Evolutionary conservation across 1,140 invertebrate species (phyloP).

Genomic region (Triops longicaudatus): DNA sequence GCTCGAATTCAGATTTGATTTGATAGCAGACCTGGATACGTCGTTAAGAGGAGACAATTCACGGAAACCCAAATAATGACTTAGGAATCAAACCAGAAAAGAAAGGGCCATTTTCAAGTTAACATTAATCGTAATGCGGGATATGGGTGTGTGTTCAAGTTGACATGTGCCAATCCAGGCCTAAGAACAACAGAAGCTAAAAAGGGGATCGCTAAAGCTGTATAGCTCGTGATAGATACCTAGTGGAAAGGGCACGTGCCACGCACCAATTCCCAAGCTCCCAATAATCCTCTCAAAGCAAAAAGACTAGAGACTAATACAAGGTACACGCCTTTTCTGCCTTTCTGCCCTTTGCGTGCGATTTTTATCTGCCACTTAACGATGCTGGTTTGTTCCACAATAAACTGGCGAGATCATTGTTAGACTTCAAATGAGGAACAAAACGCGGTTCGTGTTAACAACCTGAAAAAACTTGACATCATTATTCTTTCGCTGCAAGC

Average conservation of each 20-base stretch:
- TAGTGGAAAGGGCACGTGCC: background rate
- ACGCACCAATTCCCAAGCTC: background rate
- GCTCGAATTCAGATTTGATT: too few species aligned
- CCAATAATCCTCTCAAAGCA: constrained; percentile 12
- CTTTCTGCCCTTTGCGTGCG: background rate
- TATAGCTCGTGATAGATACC: background rate
- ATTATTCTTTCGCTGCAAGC: background rate
- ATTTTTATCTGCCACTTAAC: background rate
- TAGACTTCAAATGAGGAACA: background rate
- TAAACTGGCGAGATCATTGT: background rate
- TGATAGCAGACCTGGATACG: too few species aligned
- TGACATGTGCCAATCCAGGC: background rate
- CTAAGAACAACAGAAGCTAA: background rate
- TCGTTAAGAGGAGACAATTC: too few species aligned
- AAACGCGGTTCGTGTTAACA: background rate
- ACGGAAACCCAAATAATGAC: too few species aligned
- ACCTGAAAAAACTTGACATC: background rate
- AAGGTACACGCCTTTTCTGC: background rate
- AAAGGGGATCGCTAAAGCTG: background rate
- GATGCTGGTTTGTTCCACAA: background rate
- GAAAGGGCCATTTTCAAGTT: too few species aligned
- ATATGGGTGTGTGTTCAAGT: too few species aligned
- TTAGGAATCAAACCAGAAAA: too few species aligned
- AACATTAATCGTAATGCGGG: too few species aligned
- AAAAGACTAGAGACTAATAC: background rate